Base-by-base conservation (phyloP, 2,888 invertebrate species). In the Hypselothyrea guttata region DNA sequence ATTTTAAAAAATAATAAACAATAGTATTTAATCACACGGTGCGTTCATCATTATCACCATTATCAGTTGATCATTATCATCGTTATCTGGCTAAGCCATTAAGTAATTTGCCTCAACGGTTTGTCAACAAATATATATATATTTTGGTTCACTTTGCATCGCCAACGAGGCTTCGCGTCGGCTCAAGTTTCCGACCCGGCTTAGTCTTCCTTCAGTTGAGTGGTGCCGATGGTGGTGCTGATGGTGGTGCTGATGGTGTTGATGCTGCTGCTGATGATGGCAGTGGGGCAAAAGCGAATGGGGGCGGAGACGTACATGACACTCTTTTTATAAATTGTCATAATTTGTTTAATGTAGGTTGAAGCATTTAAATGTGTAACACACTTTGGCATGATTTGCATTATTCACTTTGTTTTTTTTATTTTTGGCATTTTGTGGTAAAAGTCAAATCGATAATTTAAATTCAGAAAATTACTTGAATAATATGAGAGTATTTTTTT, bases 321-420 rank as follows among this genome's bases (percentile, higher is more conserved):
- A 83, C 58, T 84, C 59, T 56, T 62, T n/a, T 60, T 37, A 55
- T 56, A 78, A 77, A 75, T 85, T 75, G 75, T 77, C 68, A 79
- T 83, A 71, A 85, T 78, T 73, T 76, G 52, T 53, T 64, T 33
- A 46, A 62, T 60, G 86, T 81, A 63, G 79, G 79, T 66, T 81
- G 77, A 76, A 71, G 61, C 55, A 62, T 66, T 84, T 84, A 71
- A 78, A 84, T 67, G 62, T 82, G 67, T 84, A 75, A 82, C 83
- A 77, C 60, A 70, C 67, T 59, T 55, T 42, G 58, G 5, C 46
- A 58, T 62, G 72, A 60, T 60, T 84, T 79, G 55, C 72, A 60
- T 67, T 49, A 51, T 44, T 48, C 0, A 8, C 8, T 13, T 34
- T 34, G 13, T 28, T n/a, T 4, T 34, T 40, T 30, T 15, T 13